A percentile compares a stretch with the other conserved stretches of the same genome.
phyloP scores from a whole-genome alignment of 2,113 vertebrate genomes.

The Theristicus caerulescens region DNA sequence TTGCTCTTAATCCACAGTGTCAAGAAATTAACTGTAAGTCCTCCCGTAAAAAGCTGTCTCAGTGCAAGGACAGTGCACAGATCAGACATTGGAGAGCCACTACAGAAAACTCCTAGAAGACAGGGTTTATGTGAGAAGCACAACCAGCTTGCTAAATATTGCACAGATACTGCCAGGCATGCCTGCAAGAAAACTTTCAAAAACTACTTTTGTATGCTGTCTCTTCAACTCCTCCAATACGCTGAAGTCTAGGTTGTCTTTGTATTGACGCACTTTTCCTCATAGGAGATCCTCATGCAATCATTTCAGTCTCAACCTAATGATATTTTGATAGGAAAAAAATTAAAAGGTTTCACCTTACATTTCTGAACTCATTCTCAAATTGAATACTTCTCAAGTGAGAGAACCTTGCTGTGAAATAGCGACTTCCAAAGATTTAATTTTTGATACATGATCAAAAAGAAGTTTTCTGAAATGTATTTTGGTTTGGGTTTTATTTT shows the following conservation, averaged over 20 bases:
- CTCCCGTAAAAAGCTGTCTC: not conserved
- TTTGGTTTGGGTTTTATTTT: not conserved
- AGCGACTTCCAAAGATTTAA: not conserved
- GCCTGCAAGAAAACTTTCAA: not conserved
- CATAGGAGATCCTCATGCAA: not conserved
- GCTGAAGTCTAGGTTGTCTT: not conserved
- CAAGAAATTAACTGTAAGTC: not conserved
- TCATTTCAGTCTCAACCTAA: not conserved
- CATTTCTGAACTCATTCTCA: not conserved
- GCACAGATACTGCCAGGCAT: not conserved
- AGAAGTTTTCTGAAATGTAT: rapidly evolving
- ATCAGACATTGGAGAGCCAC: not conserved
- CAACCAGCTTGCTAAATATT: not conserved
- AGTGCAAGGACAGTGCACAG: not conserved
- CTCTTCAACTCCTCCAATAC: not conserved
- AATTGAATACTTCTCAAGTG: not conserved
- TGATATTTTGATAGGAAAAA: not conserved
- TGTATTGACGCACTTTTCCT: not conserved
- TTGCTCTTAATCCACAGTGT: not conserved
- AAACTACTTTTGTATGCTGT: not conserved
- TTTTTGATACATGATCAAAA: not conserved
- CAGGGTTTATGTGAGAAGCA: not conserved
- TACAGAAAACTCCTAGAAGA: not conserved
- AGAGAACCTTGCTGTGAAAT: not conserved
- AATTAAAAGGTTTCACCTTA: not conserved